Evolutionary conservation across 1,140 invertebrate genomes (phyloP).

Genomic region (Drosophila ironensis): DNA sequence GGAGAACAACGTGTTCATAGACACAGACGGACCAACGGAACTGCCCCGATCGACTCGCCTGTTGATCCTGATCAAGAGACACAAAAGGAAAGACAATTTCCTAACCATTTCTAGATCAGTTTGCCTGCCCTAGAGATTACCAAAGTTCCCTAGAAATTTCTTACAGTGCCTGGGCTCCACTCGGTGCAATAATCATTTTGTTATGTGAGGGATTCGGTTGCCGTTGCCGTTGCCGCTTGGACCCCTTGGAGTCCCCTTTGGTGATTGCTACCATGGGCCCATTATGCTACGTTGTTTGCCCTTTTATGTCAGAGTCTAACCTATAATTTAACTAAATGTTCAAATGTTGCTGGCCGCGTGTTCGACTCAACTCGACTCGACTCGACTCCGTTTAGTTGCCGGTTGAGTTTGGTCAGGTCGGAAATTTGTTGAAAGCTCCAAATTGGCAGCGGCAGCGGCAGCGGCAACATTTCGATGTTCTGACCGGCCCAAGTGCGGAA

Average conservation of each 20-base stretch:
- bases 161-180: slow-evolving; percentile 18
- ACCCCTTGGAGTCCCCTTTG: slow-evolving; percentile 10
- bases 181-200: slow-evolving; percentile 72
- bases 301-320: slow-evolving; percentile 77
- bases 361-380: slow-evolving; percentile 11
- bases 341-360: slow-evolving; percentile 63
- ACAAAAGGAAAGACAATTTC: too few species aligned
- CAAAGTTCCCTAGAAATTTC: background rate
- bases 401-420: slow-evolving; percentile 21
- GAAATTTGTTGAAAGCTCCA: slow-evolving; percentile 68
- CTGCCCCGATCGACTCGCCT: too few species aligned
- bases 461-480: too few species aligned
- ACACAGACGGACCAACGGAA: too few species aligned
- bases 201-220: slow-evolving; percentile 42
- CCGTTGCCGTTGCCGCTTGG: background rate
- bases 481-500: slow-evolving; percentile 61
- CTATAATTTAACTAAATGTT: slow-evolving; percentile 81
- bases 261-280: slow-evolving; percentile 71
- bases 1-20: too few species aligned
- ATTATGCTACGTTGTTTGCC: slow-evolving; percentile 80
- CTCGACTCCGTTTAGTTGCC: background rate
- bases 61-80: too few species aligned
- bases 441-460: slow-evolving; percentile 64
- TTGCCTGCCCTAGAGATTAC: too few species aligned
- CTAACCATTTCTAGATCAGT: too few species aligned